phyloP scores from a whole-genome alignment of 2,113 vertebrate species.

The Callipepla squamata region DNA sequence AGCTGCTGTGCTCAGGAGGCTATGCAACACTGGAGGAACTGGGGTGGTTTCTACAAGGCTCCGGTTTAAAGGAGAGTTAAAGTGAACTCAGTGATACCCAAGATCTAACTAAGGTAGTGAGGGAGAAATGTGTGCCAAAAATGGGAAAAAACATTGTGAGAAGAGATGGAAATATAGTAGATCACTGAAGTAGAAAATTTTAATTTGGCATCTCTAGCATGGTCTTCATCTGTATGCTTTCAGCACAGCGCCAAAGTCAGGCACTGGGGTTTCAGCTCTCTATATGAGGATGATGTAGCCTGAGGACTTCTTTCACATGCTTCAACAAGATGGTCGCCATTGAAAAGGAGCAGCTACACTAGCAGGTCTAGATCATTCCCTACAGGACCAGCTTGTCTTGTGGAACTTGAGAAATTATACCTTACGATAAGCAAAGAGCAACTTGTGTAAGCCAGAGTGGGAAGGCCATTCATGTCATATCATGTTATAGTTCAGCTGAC shows the following conservation, averaged over 20 bases:
- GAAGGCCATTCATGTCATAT: not conserved
- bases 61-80: not conserved
- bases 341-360: not conserved
- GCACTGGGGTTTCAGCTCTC: not conserved
- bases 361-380: not conserved
- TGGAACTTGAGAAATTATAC: not conserved
- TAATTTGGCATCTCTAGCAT: not conserved
- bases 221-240: not conserved
- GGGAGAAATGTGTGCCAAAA: not conserved
- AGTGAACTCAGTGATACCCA: rapidly evolving
- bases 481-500: not conserved
- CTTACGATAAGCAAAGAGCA: not conserved
- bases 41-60: not conserved
- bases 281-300: not conserved
- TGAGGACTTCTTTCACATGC: not conserved
- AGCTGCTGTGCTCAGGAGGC: not conserved
- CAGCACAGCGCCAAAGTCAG: not conserved
- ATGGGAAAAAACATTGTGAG: not conserved
- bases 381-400: not conserved
- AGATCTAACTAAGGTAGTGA: not conserved
- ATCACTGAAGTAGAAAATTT: not conserved
- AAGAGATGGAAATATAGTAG: not conserved
- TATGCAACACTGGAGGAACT: not conserved
- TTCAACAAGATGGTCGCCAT: rapidly evolving
- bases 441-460: not conserved